Evolutionary conservation across 2,797 vertebrate genomes (phyloP), one percentile per base, ranked within the genome.

Genomic region (Enteromius viviparus): DNA sequence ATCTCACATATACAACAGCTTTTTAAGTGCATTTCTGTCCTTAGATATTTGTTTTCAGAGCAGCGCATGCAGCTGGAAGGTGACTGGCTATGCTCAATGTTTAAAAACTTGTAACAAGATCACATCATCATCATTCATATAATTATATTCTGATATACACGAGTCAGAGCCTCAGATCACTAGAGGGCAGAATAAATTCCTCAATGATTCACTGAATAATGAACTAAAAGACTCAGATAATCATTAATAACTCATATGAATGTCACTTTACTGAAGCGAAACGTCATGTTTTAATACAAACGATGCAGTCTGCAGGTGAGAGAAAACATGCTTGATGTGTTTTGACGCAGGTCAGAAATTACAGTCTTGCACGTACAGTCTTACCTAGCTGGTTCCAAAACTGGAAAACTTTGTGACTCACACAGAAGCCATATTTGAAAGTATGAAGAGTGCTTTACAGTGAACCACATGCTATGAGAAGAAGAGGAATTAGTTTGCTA

Each of bases 261-360:
- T 29, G 58, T 47, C 12, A 26, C 23, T 29, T 47, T 15, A 32
- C 58, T 26, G 12, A 29, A 29, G 40, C 37, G 19, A 14, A 40
- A 76, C 65, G 68, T n/a, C 10, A 32, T 71, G 26, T 62, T 62
- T 62, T 5, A 62, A 78, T 58, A 21, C 37, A 77, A 29, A 76
- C 15, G 58, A 29, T 78, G 64, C 53, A 64, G 69, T 64, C 55
- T 19, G 32, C 62, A 80, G 29, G 66, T 64, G n/a, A 23, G 47
- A 34, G 58, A 64, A 75, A 80, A 65, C 12, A 37, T 79, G 55
- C n/a, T 47, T 32, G 47, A n/a, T 55, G 14, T 77, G 45, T 74
- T 47, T 85, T 66, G 86, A 87, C 80, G 82, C 51, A 81, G 76
- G 42, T 85, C 84, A 84, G 64, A 84, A 75, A 85, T 85, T 80